Base-by-base conservation (phyloP, 2,113 vertebrate genomes). In the Atlantisia rogersi region DNA sequence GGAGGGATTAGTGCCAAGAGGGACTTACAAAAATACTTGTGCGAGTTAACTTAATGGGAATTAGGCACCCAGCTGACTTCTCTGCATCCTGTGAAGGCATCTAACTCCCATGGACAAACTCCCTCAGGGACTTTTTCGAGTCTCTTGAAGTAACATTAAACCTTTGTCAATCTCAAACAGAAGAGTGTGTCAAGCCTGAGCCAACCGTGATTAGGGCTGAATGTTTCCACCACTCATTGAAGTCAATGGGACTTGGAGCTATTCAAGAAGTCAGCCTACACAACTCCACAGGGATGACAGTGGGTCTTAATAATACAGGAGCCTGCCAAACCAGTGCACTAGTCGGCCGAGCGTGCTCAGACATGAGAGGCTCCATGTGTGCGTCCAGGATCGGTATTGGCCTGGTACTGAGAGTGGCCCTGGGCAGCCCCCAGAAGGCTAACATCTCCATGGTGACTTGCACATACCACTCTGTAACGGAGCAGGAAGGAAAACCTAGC, bases 311-410 rank as follows among this genome's bases (percentile, higher is more conserved):
- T 55, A 86, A 90, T 15, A 53, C 56, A 68, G 56, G 31, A 77
- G 11, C 9, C 13, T 3, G 1, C 52, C n/a, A 64, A 46, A n/a
- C 17, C 18, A 21, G 10, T 17, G 42, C 19, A 10, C 6, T 26
- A 29, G 50, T 48, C 1, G 1, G n/a, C 11, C 28, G 48, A 53
- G 58, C 2, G 24, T 20, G 69, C 35, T 48, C 24, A 20, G 39
- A 60, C 20, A 7, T 0, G 1, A 80, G 29, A 86, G 28, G 22
- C n/a, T 80, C 37, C 18, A 12, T 0, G 0, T 28, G 63, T 8
- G 14, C 1, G 1, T 35, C n/a, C 42, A 42, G 26, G 22, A 67
- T 28, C 56, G 67, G 6, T 46, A 26, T 39, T 86, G 53, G 37
- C 37, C 9, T 60, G 35, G 19, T 74, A 42, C 10, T 46, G 22